phyloP scores from a whole-genome alignment of 2,888 invertebrate genomes.

The Dorcus hopei region DNA sequence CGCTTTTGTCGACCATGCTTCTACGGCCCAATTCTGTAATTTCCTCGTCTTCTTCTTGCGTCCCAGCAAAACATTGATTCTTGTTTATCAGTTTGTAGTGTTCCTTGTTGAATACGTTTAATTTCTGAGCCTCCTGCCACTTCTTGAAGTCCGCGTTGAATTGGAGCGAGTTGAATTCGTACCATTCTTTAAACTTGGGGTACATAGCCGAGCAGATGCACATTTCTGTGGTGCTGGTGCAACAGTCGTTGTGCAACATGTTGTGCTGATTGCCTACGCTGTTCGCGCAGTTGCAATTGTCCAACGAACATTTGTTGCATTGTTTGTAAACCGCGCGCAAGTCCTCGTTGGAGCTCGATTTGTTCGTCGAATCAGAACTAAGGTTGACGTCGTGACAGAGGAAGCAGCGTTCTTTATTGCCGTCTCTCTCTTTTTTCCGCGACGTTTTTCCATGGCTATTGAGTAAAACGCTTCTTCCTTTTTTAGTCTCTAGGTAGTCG shows the following conservation, averaged over 20 bases:
- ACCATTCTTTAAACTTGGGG: slow-evolving; percentile 15
- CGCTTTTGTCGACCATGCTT: not conserved
- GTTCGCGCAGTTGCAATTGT: too few relatives aligned
- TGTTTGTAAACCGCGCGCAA: too few relatives aligned
- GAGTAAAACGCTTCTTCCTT: not conserved
- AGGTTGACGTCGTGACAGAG: too few relatives aligned
- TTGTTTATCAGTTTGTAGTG: too few relatives aligned
- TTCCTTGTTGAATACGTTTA: not conserved
- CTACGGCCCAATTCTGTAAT: not conserved
- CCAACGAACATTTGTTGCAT: too few relatives aligned
- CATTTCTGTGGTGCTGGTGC: slow-evolving; percentile 13
- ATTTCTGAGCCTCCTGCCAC: too few relatives aligned
- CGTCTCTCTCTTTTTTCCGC: too few relatives aligned
- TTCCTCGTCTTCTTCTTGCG: not conserved
- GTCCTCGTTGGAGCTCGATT: too few relatives aligned
- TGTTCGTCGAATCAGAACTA: too few relatives aligned
- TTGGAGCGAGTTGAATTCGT: not conserved
- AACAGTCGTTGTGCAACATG: slow-evolving; percentile 6
- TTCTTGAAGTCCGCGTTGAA: too few relatives aligned
- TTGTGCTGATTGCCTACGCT: not conserved
- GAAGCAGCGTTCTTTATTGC: too few relatives aligned
- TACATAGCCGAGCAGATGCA: slow-evolving; percentile 13
- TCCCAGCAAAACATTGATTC: too few relatives aligned
- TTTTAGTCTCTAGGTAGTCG: not conserved
- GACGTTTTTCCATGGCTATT: not conserved